These are phyloP conservation scores for Bradypodion ventrale DNA, from an alignment of 2,797 vertebrate genomes.

Conservation along the genomic window DNA sequence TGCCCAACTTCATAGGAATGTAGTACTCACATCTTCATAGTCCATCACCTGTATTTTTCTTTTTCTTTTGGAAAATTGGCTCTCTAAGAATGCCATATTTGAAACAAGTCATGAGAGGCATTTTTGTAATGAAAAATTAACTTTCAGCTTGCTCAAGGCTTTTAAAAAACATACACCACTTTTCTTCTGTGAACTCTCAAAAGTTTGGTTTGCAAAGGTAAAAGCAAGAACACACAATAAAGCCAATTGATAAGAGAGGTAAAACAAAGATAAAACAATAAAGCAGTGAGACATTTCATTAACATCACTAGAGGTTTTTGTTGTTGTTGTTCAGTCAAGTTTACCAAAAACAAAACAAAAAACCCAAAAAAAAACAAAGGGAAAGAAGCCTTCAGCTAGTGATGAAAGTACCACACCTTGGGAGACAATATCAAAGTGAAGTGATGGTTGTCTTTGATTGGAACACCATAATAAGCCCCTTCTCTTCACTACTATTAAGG, in stretches of 20 bases:
- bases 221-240: neutral
- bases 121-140: neutral
- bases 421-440: too few species aligned
- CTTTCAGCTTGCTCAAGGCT: too few species aligned
- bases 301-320: neutral
- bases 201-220: neutral
- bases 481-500: too few species aligned
- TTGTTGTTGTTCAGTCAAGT: too few species aligned
- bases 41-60: neutral
- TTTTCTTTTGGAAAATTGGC: neutral
- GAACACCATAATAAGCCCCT: too few species aligned
- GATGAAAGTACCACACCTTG: too few species aligned
- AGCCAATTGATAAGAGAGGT: neutral
- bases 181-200: neutral
- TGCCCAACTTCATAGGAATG: neutral
- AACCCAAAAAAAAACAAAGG: too few species aligned
- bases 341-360: too few species aligned
- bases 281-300: neutral
- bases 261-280: neutral
- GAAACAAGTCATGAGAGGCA: neutral
- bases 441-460: too few species aligned
- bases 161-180: too few species aligned
- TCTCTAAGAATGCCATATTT: neutral
- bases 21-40: neutral
- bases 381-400: too few species aligned